Conservation (phyloP, 2,113 vertebrate genomes). For the Paradisaea rubra region DNA sequence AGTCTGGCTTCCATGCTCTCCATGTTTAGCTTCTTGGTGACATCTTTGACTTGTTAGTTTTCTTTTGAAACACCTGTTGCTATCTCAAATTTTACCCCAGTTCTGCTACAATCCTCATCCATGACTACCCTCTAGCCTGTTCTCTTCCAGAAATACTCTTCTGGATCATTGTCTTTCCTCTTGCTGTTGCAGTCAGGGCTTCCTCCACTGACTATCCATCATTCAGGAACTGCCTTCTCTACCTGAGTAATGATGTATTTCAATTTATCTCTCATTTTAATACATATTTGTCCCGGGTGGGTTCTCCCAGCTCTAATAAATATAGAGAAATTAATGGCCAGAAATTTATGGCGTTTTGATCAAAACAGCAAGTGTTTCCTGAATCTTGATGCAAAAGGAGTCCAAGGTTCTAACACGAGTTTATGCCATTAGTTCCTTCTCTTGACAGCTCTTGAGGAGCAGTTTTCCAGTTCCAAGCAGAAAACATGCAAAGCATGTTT, state of each 20-base stretch:
- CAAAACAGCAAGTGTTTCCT: neutral
- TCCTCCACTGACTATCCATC: neutral
- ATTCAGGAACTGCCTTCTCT: neutral
- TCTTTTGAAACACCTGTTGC: neutral
- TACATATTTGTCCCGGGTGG: neutral
- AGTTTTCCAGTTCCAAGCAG: neutral
- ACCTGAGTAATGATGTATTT: neutral
- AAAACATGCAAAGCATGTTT: neutral
- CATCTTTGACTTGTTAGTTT: neutral
- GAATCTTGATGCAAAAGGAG: neutral
- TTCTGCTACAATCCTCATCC: neutral
- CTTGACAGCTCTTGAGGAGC: neutral
- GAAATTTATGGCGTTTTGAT: neutral
- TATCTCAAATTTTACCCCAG: neutral
- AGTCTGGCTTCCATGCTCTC: neutral
- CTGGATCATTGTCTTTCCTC: neutral
- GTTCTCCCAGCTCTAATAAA: neutral
- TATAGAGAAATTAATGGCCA: neutral
- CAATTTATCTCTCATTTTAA: neutral
- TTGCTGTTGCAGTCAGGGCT: neutral
- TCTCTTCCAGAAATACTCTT: neutral
- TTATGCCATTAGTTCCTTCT: neutral
- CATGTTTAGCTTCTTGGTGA: neutral
- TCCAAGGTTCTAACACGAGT: neutral
- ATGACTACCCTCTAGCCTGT: neutral